Evolutionary conservation across 2,888 invertebrate species (phyloP).

Genomic region (Pheosia gnoma): DNA sequence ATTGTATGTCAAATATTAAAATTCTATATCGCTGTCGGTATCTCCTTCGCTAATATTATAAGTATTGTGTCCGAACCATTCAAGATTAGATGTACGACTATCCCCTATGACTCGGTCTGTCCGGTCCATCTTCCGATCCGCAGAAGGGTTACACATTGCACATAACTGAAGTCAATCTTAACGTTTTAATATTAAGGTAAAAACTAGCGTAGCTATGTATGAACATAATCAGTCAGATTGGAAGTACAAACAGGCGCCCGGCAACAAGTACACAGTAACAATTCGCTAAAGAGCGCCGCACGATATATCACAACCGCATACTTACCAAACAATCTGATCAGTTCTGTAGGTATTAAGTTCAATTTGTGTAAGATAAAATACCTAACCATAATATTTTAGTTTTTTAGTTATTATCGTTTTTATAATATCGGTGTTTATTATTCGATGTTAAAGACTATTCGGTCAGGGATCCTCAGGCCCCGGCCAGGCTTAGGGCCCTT

Average conservation of each 20-base stretch:
- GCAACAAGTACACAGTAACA: conserved; percentile 11
- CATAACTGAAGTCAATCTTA: conserved; percentile 69
- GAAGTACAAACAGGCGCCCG: conserved; percentile 9
- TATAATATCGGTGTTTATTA: conserved; percentile 59
- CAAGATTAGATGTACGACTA: conserved; percentile 46
- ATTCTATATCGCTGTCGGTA: conserved; percentile 64
- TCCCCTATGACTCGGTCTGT: conserved; percentile 40
- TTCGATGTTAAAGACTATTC: conserved; percentile 49
- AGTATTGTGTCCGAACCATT: conserved; percentile 61
- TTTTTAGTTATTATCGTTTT: conserved; percentile 51
- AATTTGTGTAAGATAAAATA: conserved; percentile 54
- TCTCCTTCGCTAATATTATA: conserved; percentile 58
- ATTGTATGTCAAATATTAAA: conserved; percentile 40
- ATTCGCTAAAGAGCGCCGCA: conserved; percentile 13
- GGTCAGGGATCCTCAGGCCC: conserved; percentile 42
- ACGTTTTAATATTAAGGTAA: conserved; percentile 63
- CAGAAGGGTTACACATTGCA: conserved; percentile 57
- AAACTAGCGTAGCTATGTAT: conserved; percentile 59
- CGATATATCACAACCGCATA: conserved; percentile 15
- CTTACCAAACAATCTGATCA: conserved; percentile 52
- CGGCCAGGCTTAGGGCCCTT: conserved; percentile 8
- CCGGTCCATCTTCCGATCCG: conserved; percentile 44
- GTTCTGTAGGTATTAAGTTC: conserved; percentile 51
- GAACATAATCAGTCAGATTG: conserved; percentile 65
- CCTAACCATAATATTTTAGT: conserved; percentile 51